Percentiles rank a stretch among this genome's conserved stretches.
Conservation (phyloP, 2,888 invertebrate genomes). For the Cotesia congregata region DNA sequence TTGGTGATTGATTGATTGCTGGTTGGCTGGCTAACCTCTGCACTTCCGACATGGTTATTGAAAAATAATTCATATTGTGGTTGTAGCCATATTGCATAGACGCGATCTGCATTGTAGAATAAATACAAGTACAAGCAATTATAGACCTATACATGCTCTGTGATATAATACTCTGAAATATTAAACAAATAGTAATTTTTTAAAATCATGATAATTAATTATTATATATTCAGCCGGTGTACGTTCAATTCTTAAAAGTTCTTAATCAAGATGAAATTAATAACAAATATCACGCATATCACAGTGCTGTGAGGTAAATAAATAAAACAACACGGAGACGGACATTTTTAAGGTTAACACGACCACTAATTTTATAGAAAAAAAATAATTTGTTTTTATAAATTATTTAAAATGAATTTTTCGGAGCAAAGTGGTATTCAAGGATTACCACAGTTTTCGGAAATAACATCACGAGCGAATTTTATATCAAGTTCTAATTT, state of each 20-base stretch:
- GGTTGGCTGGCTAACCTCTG: not conserved
- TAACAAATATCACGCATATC: not conserved
- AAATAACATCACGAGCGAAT: conserved; percentile 59
- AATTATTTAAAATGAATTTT: conserved; percentile 60
- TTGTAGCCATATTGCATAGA: not conserved
- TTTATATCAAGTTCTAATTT: conserved; percentile 47
- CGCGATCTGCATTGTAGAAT: not conserved
- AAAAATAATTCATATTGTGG: not conserved
- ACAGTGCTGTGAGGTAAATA: not conserved
- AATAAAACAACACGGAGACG: not conserved
- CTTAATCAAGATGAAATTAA: not conserved
- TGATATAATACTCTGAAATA: not conserved
- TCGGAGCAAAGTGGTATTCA: conserved; percentile 58
- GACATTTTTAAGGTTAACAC: not conserved
- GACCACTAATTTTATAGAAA: not conserved
- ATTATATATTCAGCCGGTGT: not conserved
- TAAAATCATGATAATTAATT: not conserved
- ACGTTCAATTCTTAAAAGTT: not conserved
- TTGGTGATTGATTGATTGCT: not conserved
- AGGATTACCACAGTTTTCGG: conserved; percentile 65
- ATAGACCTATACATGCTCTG: not conserved
- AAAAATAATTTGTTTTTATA: not conserved
- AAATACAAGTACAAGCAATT: not conserved
- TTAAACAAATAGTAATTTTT: not conserved
- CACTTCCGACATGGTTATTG: not conserved